These are phyloP conservation scores for Notolepis coatsorum DNA, from an alignment of 2,797 vertebrate genomes.

Conservation along the genomic window DNA sequence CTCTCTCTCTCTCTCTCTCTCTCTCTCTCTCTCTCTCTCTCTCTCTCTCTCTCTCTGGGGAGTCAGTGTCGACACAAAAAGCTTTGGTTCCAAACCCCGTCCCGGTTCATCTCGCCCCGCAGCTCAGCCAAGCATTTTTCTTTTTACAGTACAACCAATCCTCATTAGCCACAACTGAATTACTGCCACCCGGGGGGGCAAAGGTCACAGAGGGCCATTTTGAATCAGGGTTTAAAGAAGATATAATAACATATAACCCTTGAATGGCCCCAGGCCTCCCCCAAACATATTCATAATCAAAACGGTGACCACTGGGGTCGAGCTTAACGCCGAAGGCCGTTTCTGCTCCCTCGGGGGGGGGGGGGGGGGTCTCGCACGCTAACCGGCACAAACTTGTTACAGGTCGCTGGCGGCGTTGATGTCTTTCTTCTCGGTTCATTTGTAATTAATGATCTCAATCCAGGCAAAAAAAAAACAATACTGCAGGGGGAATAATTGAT, in stretches of 20 bases:
- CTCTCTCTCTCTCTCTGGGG: not conserved
- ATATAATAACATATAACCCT: conserved; percentile 37
- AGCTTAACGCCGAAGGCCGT: conserved; percentile 9
- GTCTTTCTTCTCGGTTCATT: conserved; percentile 30
- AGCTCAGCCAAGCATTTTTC: no score
- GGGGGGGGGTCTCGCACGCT: no score
- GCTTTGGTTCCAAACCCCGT: not conserved
- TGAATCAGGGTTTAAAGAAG: not conserved
- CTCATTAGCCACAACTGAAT: conserved; percentile 36
- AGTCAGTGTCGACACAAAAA: not conserved
- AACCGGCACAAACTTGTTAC: conserved; percentile 23
- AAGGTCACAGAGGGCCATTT: conserved; percentile 31
- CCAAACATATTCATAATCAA: conserved; percentile 22
- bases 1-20: conserved; percentile 8
- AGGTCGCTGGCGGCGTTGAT: conserved; percentile 33
- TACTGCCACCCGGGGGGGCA: conserved; percentile 5
- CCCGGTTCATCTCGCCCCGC: not conserved
- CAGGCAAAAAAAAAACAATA: conserved; percentile 45
- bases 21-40: not conserved
- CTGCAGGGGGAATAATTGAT: conserved; percentile 58
- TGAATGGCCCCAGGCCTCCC: conserved; percentile 23
- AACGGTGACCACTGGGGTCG: conserved; percentile 17
- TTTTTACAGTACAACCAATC: not conserved
- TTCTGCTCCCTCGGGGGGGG: not conserved
- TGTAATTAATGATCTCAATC: conserved; percentile 62